Evolutionary conservation across 2,797 vertebrate species (phyloP).

Genomic region (Pantherophis alleghaniensis): DNA sequence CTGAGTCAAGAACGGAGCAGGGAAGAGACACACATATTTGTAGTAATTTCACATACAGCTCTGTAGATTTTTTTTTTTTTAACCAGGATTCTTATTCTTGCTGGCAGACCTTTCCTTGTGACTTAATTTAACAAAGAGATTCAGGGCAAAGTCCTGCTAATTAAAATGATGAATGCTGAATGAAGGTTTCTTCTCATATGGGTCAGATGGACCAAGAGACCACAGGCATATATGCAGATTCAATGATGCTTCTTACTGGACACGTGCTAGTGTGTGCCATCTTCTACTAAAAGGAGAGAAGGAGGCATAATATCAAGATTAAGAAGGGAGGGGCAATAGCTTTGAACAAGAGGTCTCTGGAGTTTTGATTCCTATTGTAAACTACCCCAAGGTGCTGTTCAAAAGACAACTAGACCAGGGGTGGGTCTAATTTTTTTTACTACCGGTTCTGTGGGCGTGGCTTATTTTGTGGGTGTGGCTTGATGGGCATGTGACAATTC

Average conservation of each 20-base stretch:
- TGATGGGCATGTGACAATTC: too few species aligned
- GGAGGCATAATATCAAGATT: slow-evolving; percentile 16
- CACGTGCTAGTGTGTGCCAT: slow-evolving; percentile 15
- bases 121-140: slow-evolving; percentile 66
- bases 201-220: slow-evolving; percentile 28
- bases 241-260: slow-evolving; percentile 37
- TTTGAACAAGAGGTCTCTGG: rapidly evolving
- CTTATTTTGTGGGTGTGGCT: too few species aligned
- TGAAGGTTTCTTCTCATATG: slow-evolving; percentile 52
- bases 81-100: slow-evolving; percentile 54
- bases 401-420: too few species aligned
- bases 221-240: background rate
- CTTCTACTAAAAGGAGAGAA: slow-evolving; percentile 33
- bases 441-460: too few species aligned
- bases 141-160: slow-evolving; percentile 66
- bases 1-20: background rate
- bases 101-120: slow-evolving; percentile 42
- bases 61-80: slow-evolving; percentile 1
- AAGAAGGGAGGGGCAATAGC: background rate
- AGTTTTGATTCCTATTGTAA: too few species aligned
- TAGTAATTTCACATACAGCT: slow-evolving; percentile 62
- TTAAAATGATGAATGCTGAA: slow-evolving; percentile 66
- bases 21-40: slow-evolving; percentile 40
- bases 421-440: too few species aligned
- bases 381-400: background rate